Percentiles rank a stretch among this genome's conserved stretches.
phyloP scores from a whole-genome alignment of 92 coral and sea anemone genomes.

The Heliopora coerulea region DNA sequence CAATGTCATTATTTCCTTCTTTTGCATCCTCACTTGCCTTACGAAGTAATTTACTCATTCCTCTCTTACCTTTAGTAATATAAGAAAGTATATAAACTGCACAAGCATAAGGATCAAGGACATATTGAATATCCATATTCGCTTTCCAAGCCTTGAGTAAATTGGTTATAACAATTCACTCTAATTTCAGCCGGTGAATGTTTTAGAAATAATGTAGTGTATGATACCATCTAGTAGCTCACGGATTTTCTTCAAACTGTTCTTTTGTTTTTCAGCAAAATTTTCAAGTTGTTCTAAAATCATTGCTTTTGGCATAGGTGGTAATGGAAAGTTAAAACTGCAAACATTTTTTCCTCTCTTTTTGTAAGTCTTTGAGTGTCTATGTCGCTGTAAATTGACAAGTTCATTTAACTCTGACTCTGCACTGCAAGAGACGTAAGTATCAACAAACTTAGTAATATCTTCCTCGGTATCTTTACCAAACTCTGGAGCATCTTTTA shows the following conservation, averaged over 20 bases:
- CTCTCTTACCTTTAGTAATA: conserved; percentile 62
- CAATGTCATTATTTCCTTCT: conserved; percentile 49
- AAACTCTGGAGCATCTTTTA: conserved; percentile 38
- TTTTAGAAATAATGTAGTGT: conserved; percentile 31
- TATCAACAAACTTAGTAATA: conserved; percentile 30
- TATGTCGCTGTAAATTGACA: conserved; percentile 42
- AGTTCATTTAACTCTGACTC: conserved; percentile 29
- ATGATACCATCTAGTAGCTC: conserved; percentile 16
- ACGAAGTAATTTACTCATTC: conserved; percentile 56
- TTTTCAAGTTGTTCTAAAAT: conserved; percentile 18
- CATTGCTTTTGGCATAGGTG: conserved; percentile 36
- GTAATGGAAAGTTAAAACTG: conserved; percentile 37
- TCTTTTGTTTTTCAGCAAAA: conserved; percentile 21
- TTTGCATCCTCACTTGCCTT: conserved; percentile 58
- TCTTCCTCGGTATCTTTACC: conserved; percentile 30
- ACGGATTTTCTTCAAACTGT: conserved; percentile 37
- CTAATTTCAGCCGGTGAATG: conserved; percentile 14
- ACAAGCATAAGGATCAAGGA: conserved; percentile 64
- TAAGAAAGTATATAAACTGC: no score
- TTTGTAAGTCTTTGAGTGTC: conserved; percentile 48
- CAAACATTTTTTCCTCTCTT: conserved; percentile 21
- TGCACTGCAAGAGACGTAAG: conserved; percentile 14
- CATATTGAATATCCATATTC: conserved; percentile 58
- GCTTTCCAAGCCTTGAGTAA: conserved; percentile 56
- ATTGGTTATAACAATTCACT: conserved; percentile 1